Conservation (phyloP, 2,797 vertebrate genomes). For the Alcedo atthis region DNA sequence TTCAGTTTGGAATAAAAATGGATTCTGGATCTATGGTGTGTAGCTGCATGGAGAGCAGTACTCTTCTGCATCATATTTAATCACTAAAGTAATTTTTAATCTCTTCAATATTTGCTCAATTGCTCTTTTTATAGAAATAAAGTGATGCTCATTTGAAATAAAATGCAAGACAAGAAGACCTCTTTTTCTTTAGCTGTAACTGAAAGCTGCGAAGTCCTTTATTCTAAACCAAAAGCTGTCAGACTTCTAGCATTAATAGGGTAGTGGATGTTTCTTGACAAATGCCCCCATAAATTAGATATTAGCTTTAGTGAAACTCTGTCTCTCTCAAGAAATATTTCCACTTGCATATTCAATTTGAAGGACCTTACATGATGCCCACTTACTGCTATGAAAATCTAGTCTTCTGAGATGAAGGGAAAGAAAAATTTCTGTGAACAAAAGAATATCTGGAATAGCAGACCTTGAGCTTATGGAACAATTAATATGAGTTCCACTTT, state of each 20-base stretch:
- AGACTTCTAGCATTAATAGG: slow-evolving; percentile 54
- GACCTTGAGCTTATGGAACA: slow-evolving; percentile 9
- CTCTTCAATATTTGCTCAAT: slow-evolving; percentile 22
- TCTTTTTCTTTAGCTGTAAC: slow-evolving; percentile 29
- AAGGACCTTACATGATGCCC: slow-evolving; percentile 45
- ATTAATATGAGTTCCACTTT: slow-evolving; percentile 57
- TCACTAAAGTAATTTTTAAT: neutral
- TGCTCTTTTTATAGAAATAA: slow-evolving; percentile 6
- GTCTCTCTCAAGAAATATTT: slow-evolving; percentile 72
- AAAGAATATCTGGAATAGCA: slow-evolving; percentile 55
- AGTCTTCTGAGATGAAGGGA: slow-evolving; percentile 10
- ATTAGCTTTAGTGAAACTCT: slow-evolving; percentile 72
- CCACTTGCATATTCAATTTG: slow-evolving; percentile 63
- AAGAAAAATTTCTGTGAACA: slow-evolving; percentile 60
- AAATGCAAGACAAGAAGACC: slow-evolving; percentile 8
- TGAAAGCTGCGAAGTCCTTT: slow-evolving; percentile 25
- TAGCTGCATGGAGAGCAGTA: neutral
- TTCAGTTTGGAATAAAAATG: neutral
- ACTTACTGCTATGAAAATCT: slow-evolving; percentile 65
- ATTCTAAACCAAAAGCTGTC: slow-evolving; percentile 48
- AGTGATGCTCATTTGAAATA: neutral
- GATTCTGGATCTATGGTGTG: neutral
- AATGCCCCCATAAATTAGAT: slow-evolving; percentile 75
- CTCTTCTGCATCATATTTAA: neutral
- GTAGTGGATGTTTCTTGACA: slow-evolving; percentile 69